Conservation (phyloP, 1,140 invertebrate genomes). For the Drosophila saltans region DNA sequence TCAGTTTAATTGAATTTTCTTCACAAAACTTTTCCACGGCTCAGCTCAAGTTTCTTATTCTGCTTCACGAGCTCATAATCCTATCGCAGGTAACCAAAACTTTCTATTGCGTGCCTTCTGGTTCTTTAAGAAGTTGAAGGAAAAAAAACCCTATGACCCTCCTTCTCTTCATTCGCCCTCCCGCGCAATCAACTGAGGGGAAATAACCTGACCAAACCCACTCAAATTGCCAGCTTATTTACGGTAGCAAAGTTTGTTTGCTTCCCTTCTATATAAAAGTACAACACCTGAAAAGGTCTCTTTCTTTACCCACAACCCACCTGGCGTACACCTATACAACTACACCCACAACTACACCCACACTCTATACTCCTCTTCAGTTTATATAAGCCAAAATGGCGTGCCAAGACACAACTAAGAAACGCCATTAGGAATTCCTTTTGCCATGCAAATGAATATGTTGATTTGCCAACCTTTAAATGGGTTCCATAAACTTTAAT, state of each 20-base stretch:
- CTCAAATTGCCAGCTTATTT: constrained; percentile 17
- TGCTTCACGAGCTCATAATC: constrained; percentile 37
- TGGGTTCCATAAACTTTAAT: constrained; percentile 49
- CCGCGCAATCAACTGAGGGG: not conserved
- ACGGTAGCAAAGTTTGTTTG: constrained; percentile 57
- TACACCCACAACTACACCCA: not conserved
- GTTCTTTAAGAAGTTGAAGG: not conserved
- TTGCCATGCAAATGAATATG: constrained; percentile 58
- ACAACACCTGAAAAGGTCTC: constrained; percentile 4
- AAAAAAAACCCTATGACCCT: not conserved
- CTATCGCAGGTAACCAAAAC: constrained; percentile 8
- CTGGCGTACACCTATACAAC: not conserved
- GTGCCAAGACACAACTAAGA: constrained; percentile 42
- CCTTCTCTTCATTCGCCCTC: too few relatives aligned
- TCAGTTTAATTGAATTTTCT: constrained; percentile 71
- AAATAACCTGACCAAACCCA: not conserved
- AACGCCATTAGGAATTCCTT: constrained; percentile 43
- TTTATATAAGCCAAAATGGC: constrained; percentile 41
- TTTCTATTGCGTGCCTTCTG: constrained; percentile 18
- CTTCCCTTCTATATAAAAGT: constrained; percentile 29
- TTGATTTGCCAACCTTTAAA: constrained; percentile 59
- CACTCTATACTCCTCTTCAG: not conserved
- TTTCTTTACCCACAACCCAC: not conserved
- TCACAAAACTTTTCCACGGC: constrained; percentile 51
- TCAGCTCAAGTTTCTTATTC: constrained; percentile 53